Conservation (phyloP, 2,113 vertebrate species). For the Engraulis encrasicolus region DNA sequence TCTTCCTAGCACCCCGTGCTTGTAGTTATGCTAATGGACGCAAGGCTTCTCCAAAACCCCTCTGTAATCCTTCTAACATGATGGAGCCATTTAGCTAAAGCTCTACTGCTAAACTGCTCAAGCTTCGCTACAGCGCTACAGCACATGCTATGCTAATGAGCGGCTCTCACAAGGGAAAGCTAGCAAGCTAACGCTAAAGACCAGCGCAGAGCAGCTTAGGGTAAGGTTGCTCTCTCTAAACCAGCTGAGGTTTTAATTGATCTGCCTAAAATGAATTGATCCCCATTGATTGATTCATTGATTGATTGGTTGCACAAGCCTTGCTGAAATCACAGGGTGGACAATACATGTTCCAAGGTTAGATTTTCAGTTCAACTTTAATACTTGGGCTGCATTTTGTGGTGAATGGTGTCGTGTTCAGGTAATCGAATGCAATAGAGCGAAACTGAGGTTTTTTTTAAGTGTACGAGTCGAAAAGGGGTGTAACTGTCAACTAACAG, state of each 20-base stretch:
- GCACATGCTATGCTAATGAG: background rate
- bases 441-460: too few relatives aligned
- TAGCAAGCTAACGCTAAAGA: too few relatives aligned
- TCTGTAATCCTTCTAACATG: background rate
- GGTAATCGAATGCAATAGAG: too few relatives aligned
- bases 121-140: too few relatives aligned
- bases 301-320: too few relatives aligned
- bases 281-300: background rate
- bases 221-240: background rate
- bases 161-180: background rate
- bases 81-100: background rate
- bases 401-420: too few relatives aligned
- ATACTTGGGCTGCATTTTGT: too few relatives aligned
- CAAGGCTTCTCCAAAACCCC: background rate
- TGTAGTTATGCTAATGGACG: background rate
- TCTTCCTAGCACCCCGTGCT: background rate
- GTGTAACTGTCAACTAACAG: too few relatives aligned
- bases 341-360: too few relatives aligned
- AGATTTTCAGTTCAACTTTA: too few relatives aligned
- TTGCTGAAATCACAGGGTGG: too few relatives aligned
- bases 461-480: too few relatives aligned
- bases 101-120: background rate
- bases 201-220: background rate
- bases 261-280: background rate
- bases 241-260: background rate